Percentiles rank a stretch among this genome's conserved stretches.
phyloP scores from a whole-genome alignment of 2,113 vertebrate species.

The Sphyrna mokarran region DNA sequence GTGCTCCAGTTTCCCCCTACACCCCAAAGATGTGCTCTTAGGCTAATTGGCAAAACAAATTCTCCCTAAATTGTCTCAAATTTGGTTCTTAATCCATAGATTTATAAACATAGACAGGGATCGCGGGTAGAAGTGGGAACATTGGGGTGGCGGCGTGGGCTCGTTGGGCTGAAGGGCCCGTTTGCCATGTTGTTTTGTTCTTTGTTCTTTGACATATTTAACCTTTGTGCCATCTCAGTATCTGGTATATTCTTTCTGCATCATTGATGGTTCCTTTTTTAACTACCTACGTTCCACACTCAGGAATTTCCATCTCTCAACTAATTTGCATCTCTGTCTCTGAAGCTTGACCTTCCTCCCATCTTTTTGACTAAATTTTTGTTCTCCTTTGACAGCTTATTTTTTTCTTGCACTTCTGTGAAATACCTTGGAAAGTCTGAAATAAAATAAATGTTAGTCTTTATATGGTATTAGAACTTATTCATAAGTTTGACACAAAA shows the following conservation, averaged over 20 bases:
- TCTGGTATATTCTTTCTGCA: not conserved
- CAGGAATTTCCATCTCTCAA: not conserved
- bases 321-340: not conserved
- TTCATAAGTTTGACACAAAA: not conserved
- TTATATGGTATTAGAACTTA: not conserved
- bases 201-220: not conserved
- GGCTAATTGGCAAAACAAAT: too few species aligned
- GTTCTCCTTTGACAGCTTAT: not conserved
- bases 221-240: not conserved
- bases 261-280: not conserved
- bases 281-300: not conserved
- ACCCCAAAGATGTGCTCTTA: too few species aligned
- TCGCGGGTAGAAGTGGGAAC: too few species aligned
- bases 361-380: not conserved
- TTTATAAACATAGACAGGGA: too few species aligned
- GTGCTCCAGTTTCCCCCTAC: too few species aligned
- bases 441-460: not conserved
- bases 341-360: not conserved
- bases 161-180: too few species aligned
- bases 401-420: not conserved
- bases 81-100: too few species aligned
- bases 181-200: too few species aligned
- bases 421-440: not conserved
- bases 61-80: too few species aligned
- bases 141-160: too few species aligned